phyloP scores from a whole-genome alignment of 2,888 invertebrate species.

The Heliconius sara region DNA sequence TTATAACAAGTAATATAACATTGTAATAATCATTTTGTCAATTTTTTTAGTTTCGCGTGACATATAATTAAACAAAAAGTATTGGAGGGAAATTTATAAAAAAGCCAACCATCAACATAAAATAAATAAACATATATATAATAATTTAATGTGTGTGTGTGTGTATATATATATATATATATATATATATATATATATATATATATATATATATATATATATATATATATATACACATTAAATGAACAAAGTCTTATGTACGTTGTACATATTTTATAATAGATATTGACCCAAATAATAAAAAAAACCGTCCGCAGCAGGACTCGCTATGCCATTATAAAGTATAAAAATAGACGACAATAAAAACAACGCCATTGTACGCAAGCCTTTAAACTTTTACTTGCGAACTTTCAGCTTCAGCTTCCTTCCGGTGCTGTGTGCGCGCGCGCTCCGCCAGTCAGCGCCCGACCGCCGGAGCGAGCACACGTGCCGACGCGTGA shows the following conservation, averaged over 20 bases:
- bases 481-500: conserved; percentile 60
- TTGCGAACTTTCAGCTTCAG: conserved; percentile 75
- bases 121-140: neutral
- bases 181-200: too few relatives aligned
- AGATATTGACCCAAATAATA: conserved; percentile 5
- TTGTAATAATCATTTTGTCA: too few relatives aligned
- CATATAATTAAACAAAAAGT: too few relatives aligned
- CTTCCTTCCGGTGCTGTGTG: conserved; percentile 81
- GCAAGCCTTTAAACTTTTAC: conserved; percentile 69
- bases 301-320: conserved; percentile 7
- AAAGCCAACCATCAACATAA: neutral
- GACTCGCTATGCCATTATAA: conserved; percentile 9
- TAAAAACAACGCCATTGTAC: conserved; percentile 46
- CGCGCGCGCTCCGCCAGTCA: conserved; percentile 66
- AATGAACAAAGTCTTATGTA: neutral
- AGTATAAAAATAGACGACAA: conserved; percentile 32
- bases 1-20: too few relatives aligned
- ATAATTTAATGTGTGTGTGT: too few relatives aligned
- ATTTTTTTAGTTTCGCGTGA: too few relatives aligned
- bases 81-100: too few relatives aligned
- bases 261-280: neutral
- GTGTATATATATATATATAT: too few relatives aligned
- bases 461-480: conserved; percentile 70
- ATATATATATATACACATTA: neutral
- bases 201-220: too few relatives aligned